phyloP scores from a whole-genome alignment of 1,140 invertebrate species.

The Scaptomyza hsui region DNA sequence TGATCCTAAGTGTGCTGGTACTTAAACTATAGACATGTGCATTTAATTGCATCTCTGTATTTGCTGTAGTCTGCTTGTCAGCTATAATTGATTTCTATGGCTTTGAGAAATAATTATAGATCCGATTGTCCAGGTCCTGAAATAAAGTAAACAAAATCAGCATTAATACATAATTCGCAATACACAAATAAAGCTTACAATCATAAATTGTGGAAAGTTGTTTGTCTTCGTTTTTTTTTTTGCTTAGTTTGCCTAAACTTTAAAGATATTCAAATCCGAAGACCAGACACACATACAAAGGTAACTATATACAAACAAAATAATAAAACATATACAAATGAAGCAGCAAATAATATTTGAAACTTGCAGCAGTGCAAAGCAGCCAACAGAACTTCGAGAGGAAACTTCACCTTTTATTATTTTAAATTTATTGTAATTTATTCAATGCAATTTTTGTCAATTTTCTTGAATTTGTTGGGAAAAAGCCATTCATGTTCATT shows the following conservation, averaged over 20 bases:
- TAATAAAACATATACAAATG: conserved; percentile 35
- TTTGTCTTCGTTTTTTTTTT: conserved; percentile 35
- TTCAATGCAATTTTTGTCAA: conserved; percentile 47
- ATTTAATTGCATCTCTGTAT: conserved; percentile 24
- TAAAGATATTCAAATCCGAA: conserved; percentile 20
- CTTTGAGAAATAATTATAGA: conserved; percentile 84
- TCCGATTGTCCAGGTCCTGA: conserved; percentile 84
- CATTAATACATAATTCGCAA: conserved; percentile 20
- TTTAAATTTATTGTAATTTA: conserved; percentile 29
- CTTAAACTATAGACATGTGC: conserved; percentile 66
- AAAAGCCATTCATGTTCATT: conserved; percentile 75
- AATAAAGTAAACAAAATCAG: conserved; percentile 63
- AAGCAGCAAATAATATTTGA: conserved; percentile 54
- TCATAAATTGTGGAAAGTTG: conserved; percentile 58
- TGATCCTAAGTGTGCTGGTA: conserved; percentile 60
- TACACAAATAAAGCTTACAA: conserved; percentile 65
- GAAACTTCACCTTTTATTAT: conserved; percentile 83
- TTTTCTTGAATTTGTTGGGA: conserved; percentile 55
- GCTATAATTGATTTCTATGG: conserved; percentile 84
- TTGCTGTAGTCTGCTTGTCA: conserved; percentile 47
- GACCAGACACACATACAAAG: conserved; percentile 39
- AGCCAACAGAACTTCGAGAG: conserved; percentile 73
- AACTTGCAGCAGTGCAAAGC: conserved; percentile 47
- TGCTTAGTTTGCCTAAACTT: conserved; percentile 18
- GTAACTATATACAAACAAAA: conserved; percentile 36